phyloP scores from a whole-genome alignment of 2,797 vertebrate species.

The Steatocranus sp. region DNA sequence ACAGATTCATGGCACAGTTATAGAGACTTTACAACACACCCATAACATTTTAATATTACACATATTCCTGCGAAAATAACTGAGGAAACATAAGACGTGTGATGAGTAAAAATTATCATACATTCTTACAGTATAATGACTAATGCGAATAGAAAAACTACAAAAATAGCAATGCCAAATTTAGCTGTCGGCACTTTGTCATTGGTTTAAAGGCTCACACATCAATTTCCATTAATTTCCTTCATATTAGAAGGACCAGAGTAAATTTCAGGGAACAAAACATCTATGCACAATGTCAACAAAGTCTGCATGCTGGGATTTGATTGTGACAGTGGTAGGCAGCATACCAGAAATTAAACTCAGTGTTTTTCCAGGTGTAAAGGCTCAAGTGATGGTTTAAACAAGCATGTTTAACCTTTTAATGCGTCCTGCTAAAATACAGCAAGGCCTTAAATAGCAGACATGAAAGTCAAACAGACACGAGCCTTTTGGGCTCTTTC shows the following conservation, averaged over 20 bases:
- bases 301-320: not conserved
- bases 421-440: not conserved
- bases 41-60: not conserved
- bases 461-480: conserved; percentile 19
- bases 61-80: not conserved
- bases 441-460: not conserved
- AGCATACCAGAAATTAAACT: not conserved
- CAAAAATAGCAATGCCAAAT: not conserved
- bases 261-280: not conserved
- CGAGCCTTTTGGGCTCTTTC: not conserved
- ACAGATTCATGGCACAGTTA: not conserved
- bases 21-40: not conserved
- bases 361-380: not conserved
- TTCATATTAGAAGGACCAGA: not conserved
- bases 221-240: not conserved
- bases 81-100: not conserved
- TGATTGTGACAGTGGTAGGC: not conserved
- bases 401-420: not conserved
- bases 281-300: not conserved
- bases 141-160: not conserved
- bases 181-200: not conserved
- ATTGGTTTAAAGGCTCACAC: not conserved
- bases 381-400: not conserved
- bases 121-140: not conserved
- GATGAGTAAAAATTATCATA: not conserved